These are phyloP conservation scores for Zosterops borbonicus DNA, from an alignment of 2,113 vertebrate species.

Conservation along the genomic window DNA sequence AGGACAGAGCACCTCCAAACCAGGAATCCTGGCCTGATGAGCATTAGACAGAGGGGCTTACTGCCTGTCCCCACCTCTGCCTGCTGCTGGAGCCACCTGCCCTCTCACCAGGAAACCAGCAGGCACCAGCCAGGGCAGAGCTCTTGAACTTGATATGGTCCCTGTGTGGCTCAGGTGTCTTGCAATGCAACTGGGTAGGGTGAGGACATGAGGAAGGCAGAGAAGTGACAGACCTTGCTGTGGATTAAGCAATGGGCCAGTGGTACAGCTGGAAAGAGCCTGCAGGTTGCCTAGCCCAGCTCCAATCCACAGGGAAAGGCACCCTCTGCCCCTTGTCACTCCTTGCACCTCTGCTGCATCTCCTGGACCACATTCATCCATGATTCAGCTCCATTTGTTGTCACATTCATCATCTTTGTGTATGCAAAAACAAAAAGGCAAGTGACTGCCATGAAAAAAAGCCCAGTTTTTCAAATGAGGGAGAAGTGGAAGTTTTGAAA, in stretches of 20 bases:
- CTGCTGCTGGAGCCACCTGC: neutral
- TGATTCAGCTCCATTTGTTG: constrained; percentile 3
- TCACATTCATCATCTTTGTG: neutral
- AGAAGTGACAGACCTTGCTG: neutral
- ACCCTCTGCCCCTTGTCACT: neutral
- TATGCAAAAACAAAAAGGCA: constrained; percentile 20
- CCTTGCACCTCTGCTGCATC: neutral
- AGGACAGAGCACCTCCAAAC: neutral
- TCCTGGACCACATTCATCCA: neutral
- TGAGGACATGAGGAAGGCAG: neutral
- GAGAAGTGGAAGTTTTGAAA: constrained; percentile 66
- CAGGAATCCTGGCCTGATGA: neutral
- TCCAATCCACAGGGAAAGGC: neutral
- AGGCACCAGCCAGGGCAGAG: neutral
- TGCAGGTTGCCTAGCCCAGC: neutral
- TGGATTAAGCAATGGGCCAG: neutral
- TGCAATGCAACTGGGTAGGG: neutral
- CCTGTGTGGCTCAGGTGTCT: neutral
- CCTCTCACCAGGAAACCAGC: neutral
- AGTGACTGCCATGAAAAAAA: neutral
- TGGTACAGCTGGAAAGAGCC: neutral
- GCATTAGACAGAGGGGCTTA: neutral
- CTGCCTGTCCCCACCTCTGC: neutral
- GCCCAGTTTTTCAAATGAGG: neutral
- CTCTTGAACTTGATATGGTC: fast-evolving